phyloP scores from a whole-genome alignment of 2,797 vertebrate species.

The Chromis chromis region DNA sequence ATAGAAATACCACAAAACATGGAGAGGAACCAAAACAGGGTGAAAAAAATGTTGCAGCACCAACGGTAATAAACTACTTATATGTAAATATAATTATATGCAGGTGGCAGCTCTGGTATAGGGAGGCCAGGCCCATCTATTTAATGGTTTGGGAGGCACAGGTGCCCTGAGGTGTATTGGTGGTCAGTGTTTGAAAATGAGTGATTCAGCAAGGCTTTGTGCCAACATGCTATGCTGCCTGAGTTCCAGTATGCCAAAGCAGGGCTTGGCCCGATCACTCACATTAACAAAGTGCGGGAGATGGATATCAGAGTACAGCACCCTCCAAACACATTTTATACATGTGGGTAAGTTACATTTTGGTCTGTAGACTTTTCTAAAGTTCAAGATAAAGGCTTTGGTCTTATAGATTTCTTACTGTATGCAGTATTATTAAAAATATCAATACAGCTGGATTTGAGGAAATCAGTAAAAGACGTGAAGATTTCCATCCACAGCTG shows the following conservation, averaged over 20 bases:
- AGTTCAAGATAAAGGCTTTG: background rate
- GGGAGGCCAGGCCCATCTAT: slow-evolving; percentile 22
- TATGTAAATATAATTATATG: background rate
- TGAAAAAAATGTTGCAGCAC: background rate
- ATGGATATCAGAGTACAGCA: background rate
- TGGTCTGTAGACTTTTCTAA: too few species aligned
- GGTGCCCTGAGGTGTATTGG: slow-evolving; percentile 22
- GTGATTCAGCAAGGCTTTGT: slow-evolving; percentile 50
- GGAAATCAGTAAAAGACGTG: too few species aligned
- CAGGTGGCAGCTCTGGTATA: slow-evolving; percentile 28
- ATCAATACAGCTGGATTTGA: too few species aligned
- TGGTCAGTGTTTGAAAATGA: slow-evolving; percentile 39
- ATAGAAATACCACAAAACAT: background rate
- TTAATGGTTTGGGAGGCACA: slow-evolving; percentile 15
- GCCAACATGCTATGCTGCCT: slow-evolving; percentile 32
- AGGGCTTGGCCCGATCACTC: slow-evolving; percentile 29
- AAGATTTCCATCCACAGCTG: too few species aligned
- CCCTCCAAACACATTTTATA: slow-evolving; percentile 10
- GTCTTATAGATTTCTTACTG: too few species aligned
- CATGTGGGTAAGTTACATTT: too few species aligned
- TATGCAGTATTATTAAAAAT: too few species aligned
- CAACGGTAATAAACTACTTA: background rate
- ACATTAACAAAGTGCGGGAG: slow-evolving; percentile 49
- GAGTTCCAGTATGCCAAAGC: slow-evolving; percentile 21
- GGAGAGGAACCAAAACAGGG: background rate